Evolutionary conservation across 1,140 invertebrate genomes (phyloP).

Genomic region (Leguminivora glycinivorella): DNA sequence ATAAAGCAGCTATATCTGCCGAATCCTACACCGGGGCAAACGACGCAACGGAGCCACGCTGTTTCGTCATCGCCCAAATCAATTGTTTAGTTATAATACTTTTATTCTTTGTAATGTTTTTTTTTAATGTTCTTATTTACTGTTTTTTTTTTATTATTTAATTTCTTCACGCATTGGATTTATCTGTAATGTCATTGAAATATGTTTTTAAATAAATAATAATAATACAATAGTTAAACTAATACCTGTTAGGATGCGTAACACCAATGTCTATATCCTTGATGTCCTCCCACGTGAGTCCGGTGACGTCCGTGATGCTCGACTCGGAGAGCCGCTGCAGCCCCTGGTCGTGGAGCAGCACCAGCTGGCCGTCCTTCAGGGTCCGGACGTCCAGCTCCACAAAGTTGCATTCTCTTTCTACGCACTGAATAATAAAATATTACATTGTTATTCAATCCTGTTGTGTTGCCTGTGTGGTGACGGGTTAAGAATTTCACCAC

Average conservation of each 20-base stretch:
- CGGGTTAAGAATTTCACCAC: no score
- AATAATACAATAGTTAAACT: conserved; percentile 28
- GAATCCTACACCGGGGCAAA: no score
- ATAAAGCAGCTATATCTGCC: no score
- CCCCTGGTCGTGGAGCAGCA: conserved; percentile 87
- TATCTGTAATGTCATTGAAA: no score
- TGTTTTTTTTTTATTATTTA: no score
- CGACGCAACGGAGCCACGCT: no score
- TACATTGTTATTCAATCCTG: neutral
- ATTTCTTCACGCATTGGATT: no score
- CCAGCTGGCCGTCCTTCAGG: conserved; percentile 85
- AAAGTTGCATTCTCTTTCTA: conserved; percentile 82
- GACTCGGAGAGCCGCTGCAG: conserved; percentile 83
- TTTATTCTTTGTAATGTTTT: no score
- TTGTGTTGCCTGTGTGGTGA: neutral
- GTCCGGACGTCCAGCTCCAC: conserved; percentile 89
- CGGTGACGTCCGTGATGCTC: conserved; percentile 80
- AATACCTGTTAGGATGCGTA: conserved; percentile 83
- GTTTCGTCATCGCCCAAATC: no score
- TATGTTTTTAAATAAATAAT: no score
- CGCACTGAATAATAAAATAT: conserved; percentile 76
- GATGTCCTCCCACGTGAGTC: conserved; percentile 83
- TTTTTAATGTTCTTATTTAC: no score
- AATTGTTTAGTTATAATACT: no score
- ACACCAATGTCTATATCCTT: conserved; percentile 81